Conservation (phyloP, 2,888 invertebrate species). For the Serrognathus titanus region DNA sequence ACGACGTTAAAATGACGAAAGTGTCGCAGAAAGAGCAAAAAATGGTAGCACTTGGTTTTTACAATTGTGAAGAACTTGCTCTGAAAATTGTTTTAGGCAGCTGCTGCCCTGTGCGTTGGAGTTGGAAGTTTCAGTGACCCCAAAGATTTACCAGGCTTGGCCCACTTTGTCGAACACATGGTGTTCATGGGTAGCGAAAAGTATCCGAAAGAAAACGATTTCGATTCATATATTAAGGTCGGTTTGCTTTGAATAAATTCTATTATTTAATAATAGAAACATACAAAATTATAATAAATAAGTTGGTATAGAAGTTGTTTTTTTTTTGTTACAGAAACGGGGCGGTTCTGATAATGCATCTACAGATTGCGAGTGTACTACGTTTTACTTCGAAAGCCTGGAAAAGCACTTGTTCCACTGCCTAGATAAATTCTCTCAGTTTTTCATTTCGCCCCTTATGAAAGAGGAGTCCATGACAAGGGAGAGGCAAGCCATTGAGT, state of each 20-base stretch:
- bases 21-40: constrained; percentile 37
- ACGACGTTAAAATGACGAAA: constrained; percentile 37
- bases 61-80: not conserved
- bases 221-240: constrained; percentile 74
- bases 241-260: too few relatives aligned
- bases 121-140: constrained; percentile 82
- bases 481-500: constrained; percentile 85
- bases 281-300: too few relatives aligned
- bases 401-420: constrained; percentile 72
- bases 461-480: constrained; percentile 79
- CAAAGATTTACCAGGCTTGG: constrained; percentile 69
- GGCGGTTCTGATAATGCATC: constrained; percentile 86
- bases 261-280: too few relatives aligned
- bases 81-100: constrained; percentile 53
- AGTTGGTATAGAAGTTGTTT: too few relatives aligned
- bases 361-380: constrained; percentile 83
- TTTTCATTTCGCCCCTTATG: constrained; percentile 85
- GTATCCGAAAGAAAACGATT: constrained; percentile 81
- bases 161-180: constrained; percentile 89
- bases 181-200: constrained; percentile 93
- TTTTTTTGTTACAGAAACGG: constrained; percentile 56
- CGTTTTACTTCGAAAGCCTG: constrained; percentile 85
- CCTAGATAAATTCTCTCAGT: constrained; percentile 83
- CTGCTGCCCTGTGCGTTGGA: constrained; percentile 71
- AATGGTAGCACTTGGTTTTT: constrained; percentile 32